Evolutionary conservation across 1,140 invertebrate genomes (phyloP), one percentile per base, ranked within the genome.

Genomic region (Bombyx mandarina): DNA sequence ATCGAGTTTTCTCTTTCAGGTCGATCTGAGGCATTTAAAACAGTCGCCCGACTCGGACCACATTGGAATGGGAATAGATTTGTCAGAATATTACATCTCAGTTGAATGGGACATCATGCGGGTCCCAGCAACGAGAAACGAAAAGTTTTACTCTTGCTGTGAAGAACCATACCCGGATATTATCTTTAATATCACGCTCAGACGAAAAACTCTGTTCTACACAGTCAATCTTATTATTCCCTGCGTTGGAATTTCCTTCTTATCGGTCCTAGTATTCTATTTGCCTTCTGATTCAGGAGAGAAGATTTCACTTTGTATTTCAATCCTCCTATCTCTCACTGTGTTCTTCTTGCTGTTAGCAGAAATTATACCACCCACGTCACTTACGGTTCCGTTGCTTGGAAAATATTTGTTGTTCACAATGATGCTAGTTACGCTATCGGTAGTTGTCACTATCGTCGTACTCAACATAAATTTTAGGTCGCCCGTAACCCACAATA

Each of bases 351-450:
- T 99, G 63, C 91, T 99, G 67, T 90, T 99, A 68, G 97, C 96
- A 67, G 97, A 99, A 89, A 98, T 99, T 79, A 99, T 99, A 83
- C 99, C 99, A 58, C 98, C 99, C n/a, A 99, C 98, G 55, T 99
- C 97, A 55, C 89, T 99, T 51, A 98, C 98, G 50, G 97, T 99
- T 57, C 98, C 98, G 46, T 90, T 99, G 53, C 91, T 99, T 63
- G 98, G 98, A 65, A 99, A 99, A 90, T 99, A 99, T 90, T 91
- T 99, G 45, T 91, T 99, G 26, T 99, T 99, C 89, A 99, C 98
- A 48, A 99, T 99, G 97, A 97, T 99, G 77, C 91, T 99, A 71
- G 98, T 99, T 65, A 99, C 98, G 45, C 90, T 99, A 52, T 99
- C 98, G 53, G 98, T 99, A 71, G 94, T 99, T 60, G 96, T 99